A percentile compares a stretch with the other conserved stretches of the same genome.
These are phyloP conservation scores for Meandrusa payeni DNA, from an alignment of 2,888 invertebrate species.

Conservation along the genomic window DNA sequence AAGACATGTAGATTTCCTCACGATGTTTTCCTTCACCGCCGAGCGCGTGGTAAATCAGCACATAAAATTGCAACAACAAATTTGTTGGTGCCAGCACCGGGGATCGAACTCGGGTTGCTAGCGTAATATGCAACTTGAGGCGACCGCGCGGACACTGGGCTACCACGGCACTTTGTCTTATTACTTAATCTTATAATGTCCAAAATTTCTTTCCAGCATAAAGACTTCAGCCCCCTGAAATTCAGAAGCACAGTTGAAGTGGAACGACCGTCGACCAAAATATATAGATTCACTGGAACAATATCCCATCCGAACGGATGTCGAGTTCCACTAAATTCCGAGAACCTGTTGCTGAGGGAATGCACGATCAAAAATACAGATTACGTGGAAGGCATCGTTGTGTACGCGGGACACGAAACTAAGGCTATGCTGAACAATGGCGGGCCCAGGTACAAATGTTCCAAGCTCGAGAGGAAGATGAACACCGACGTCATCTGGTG, in stretches of 20 bases:
- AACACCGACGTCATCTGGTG: constrained; percentile 98
- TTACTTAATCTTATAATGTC: no score
- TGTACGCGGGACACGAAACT: constrained; percentile 98
- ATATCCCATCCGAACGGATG: constrained; percentile 90
- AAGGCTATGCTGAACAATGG: constrained; percentile 99
- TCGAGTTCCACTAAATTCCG: constrained; percentile 91
- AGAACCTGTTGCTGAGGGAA: constrained; percentile 95
- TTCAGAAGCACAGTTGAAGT: constrained; percentile 94
- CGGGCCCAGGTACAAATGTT: constrained; percentile 95
- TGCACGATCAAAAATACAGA: constrained; percentile 98
- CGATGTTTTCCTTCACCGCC: no score
- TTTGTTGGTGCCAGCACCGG: no score
- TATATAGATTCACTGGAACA: constrained; percentile 96
- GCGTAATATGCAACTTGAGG: no score
- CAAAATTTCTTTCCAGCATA: constrained; percentile 75
- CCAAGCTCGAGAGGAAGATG: constrained; percentile 95
- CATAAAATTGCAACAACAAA: no score
- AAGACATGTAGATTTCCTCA: no score
- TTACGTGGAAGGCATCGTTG: constrained; percentile 96
- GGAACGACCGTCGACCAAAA: constrained; percentile 96
- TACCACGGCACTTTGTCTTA: no score
- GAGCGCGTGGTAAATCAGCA: no score
- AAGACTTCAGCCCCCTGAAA: constrained; percentile 88
- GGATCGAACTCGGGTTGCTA: no score
- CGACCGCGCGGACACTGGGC: no score